Evolutionary conservation across 2,888 invertebrate species (phyloP), one percentile per base, ranked within the genome.

Genomic region (Ecliptopera silaceata): DNA sequence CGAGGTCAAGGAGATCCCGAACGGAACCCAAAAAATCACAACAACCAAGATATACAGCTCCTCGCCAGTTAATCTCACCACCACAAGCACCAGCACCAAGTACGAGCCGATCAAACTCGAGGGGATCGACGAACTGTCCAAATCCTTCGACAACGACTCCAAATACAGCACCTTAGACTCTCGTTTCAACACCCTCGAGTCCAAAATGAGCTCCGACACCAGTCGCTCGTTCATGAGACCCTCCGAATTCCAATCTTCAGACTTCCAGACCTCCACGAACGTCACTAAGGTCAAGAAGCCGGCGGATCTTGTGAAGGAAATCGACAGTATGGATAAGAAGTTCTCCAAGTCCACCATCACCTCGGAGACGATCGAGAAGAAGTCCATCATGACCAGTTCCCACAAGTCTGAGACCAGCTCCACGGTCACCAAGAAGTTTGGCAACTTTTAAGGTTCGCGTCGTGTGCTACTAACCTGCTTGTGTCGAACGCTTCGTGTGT

Each of bases 341-440:
- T 93, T 93, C 84, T 86, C 94, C 4, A 94, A 94, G 61, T 94
- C 94, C 65, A 94, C 94, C 0, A 92, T 93, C n/a, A 93, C 93
- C 0, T 94, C 95, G 43, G 94, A 94, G 63, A 93, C 94, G 0
- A 93, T 94, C 13, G 95, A 95, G 64, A 93, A 93, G 75, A 94
- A 94, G 71, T 94, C 94, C 0, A 92, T 95, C 0, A 94, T 94
- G 73, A 94, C 93, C 61, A 93, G 93, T 44, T 93, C 92, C 1
- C 93, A 93, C 55, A 93, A 92, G 59, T 92, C 92, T 0, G 93
- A 93, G 60, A 86, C 88, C 11, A 92, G 92, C 43, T 92, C 92
- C 0, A 92, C 92, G 0, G 90, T 92, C 41, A 92, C 92, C n/a
- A 92, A 92, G 80, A 92, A 92, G 61, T 92, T 92, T 50, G 92